Conservation (phyloP, 1,140 invertebrate genomes). For the Aphelenchoides fujianensis region DNA sequence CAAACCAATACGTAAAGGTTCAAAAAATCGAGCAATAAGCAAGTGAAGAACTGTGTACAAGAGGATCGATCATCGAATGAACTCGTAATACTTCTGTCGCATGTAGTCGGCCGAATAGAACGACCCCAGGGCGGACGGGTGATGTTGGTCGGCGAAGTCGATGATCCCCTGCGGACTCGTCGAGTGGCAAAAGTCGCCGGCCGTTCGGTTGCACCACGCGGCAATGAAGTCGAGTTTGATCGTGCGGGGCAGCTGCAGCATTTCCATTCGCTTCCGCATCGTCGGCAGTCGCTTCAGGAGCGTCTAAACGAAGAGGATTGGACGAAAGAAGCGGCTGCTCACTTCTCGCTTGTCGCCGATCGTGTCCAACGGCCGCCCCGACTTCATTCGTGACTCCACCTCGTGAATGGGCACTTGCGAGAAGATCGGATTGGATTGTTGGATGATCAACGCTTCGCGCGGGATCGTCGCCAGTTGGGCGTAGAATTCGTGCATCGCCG, state of each 20-base stretch:
- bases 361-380: not conserved
- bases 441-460: constrained; percentile 2
- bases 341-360: not conserved
- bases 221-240: not conserved
- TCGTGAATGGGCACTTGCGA: not conserved
- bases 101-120: constrained; percentile 5
- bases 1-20: too few relatives aligned
- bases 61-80: too few relatives aligned
- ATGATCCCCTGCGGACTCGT: not conserved
- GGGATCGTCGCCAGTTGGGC: not conserved
- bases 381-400: not conserved
- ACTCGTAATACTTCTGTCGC: too few relatives aligned
- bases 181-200: not conserved
- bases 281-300: not conserved
- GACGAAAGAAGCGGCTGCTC: not conserved
- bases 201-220: not conserved
- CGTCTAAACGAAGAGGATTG: not conserved
- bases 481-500: not conserved
- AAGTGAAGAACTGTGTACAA: too few relatives aligned
- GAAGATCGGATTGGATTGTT: not conserved
- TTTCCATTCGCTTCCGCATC: not conserved
- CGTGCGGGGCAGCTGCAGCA: not conserved
- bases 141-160: not conserved
- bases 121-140: not conserved
- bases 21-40: too few relatives aligned